Percentiles rank a stretch among this genome's conserved stretches.
Evolutionary conservation across 2,113 vertebrate genomes (phyloP).

Genomic region (Candoia aspera): DNA sequence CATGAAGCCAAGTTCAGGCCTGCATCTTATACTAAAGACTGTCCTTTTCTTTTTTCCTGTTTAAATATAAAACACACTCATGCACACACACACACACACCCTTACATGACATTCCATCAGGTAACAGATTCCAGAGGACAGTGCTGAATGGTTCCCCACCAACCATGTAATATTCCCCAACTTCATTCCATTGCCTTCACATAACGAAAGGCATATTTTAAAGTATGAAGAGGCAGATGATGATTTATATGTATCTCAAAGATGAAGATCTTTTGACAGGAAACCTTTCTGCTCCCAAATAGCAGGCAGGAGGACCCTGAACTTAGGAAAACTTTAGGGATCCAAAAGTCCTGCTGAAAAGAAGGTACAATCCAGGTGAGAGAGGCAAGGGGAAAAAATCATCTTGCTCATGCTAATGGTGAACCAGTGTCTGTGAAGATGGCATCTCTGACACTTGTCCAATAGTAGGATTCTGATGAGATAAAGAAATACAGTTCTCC

Average conservation of each 20-base stretch:
- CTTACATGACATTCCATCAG: neutral
- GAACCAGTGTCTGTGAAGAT: neutral
- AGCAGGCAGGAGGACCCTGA: neutral
- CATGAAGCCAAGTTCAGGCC: too few species aligned
- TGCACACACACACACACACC: neutral
- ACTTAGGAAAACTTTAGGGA: neutral
- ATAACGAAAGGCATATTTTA: conserved; percentile 10
- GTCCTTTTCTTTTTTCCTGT: neutral
- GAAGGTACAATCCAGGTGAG: neutral
- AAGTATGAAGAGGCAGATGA: neutral
- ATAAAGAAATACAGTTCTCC: neutral
- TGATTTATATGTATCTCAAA: fast-evolving
- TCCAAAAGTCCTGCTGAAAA: neutral
- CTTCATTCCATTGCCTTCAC: neutral
- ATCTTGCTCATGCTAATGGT: neutral
- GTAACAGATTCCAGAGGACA: neutral
- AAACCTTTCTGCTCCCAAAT: neutral
- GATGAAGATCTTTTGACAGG: fast-evolving
- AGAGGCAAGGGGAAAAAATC: neutral
- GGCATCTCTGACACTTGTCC: neutral
- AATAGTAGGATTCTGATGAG: neutral
- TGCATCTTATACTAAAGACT: neutral
- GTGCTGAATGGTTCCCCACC: neutral
- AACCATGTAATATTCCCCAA: neutral
- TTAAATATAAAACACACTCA: neutral